Conservation (phyloP, 2,888 invertebrate species). For the Agrilus cyanescens region DNA sequence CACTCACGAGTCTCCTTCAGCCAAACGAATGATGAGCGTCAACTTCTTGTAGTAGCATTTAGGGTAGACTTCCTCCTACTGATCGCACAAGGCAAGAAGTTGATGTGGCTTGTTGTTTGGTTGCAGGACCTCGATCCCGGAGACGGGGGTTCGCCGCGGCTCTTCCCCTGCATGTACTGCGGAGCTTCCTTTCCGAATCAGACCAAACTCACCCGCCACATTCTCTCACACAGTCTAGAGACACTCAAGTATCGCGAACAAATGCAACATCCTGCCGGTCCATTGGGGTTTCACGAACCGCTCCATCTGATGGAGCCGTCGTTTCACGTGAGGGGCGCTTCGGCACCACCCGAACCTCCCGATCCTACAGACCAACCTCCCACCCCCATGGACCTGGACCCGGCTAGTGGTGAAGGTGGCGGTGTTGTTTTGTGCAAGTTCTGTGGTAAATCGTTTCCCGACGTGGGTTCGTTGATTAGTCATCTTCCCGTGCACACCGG, state of each 20-base stretch:
- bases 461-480: slow-evolving; percentile 76
- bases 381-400: slow-evolving; percentile 48
- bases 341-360: slow-evolving; percentile 32
- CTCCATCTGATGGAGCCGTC: slow-evolving; percentile 30
- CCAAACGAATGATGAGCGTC: slow-evolving; percentile 72
- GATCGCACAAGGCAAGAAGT: slow-evolving; percentile 63
- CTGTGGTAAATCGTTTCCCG: slow-evolving; percentile 86
- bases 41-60: slow-evolving; percentile 57
- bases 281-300: slow-evolving; percentile 35
- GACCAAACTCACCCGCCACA: slow-evolving; percentile 82
- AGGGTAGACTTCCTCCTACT: slow-evolving; percentile 16
- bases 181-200: slow-evolving; percentile 80
- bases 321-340: slow-evolving; percentile 34
- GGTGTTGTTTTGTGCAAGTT: slow-evolving; percentile 79
- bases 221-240: slow-evolving; percentile 79
- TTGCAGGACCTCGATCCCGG: slow-evolving; percentile 81
- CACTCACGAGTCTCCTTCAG: slow-evolving; percentile 33
- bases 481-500: slow-evolving; percentile 84
- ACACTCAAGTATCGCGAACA: slow-evolving; percentile 77
- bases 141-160: slow-evolving; percentile 39
- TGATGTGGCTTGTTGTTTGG: slow-evolving; percentile 74
- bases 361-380: slow-evolving; percentile 41
- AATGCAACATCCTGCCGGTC: slow-evolving; percentile 37
- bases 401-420: slow-evolving; percentile 34
- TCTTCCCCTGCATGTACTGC: slow-evolving; percentile 82